Evolutionary conservation across 2,797 vertebrate genomes (phyloP).

Genomic region (Stomatorhinus walkeri): DNA sequence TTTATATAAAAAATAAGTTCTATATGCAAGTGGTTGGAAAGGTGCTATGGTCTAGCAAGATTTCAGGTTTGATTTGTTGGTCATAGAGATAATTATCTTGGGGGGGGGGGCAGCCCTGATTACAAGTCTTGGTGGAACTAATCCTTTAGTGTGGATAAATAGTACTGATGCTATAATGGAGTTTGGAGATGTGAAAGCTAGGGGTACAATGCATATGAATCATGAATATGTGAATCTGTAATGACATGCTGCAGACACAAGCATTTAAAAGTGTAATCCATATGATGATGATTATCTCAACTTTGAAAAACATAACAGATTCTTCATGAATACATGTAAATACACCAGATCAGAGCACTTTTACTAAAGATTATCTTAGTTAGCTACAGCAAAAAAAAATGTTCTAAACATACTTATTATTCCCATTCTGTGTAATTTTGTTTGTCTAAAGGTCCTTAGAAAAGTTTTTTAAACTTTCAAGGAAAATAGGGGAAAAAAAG

Average conservation of each 20-base stretch:
- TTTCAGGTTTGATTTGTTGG: not conserved
- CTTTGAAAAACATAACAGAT: not conserved
- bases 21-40: not conserved
- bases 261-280: not conserved
- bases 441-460: not conserved
- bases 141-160: not conserved
- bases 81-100: not conserved
- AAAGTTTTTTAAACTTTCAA: not conserved
- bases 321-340: not conserved
- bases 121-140: not conserved
- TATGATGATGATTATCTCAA: not conserved
- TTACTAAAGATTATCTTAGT: not conserved
- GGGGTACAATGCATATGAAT: not conserved
- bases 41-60: not conserved
- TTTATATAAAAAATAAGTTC: not conserved
- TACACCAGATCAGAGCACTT: not conserved
- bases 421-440: not conserved
- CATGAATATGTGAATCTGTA: not conserved
- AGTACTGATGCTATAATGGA: not conserved
- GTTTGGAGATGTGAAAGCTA: not conserved
- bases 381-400: not conserved
- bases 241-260: not conserved
- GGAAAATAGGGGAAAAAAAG: not conserved
- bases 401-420: not conserved
- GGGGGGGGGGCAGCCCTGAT: not conserved